phyloP scores from a whole-genome alignment of 2,113 vertebrate species.

The Pteropus alecto region DNA sequence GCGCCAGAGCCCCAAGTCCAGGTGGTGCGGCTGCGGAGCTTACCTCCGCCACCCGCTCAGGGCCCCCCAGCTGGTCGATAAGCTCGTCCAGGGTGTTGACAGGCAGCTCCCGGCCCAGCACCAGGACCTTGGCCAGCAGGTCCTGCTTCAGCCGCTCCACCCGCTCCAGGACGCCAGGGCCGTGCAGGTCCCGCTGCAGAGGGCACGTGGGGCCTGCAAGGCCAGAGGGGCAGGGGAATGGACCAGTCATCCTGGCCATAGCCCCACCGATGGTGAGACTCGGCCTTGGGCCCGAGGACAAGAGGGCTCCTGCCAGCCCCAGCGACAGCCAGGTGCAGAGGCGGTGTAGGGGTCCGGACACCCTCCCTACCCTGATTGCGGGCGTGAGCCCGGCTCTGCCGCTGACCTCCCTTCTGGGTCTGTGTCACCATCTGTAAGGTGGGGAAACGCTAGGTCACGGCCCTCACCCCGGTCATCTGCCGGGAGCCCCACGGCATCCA shows the following conservation, averaged over 20 bases:
- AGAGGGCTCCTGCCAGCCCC: not conserved
- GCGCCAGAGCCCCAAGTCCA: not conserved
- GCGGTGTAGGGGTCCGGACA: not conserved
- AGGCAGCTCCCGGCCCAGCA: conserved; percentile 95
- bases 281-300: not conserved
- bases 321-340: not conserved
- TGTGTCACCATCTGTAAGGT: not conserved
- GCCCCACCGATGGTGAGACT: not conserved
- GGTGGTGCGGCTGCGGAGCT: not conserved
- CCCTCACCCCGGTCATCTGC: conserved; percentile 74
- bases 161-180: conserved; percentile 74
- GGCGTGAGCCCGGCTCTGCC: not conserved
- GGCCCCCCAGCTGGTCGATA: conserved; percentile 95
- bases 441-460: accelerated
- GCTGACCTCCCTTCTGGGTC: not conserved
- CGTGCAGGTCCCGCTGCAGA: conserved; percentile 67
- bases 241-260: not conserved
- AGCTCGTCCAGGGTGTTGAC: conserved; percentile 97
- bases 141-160: conserved; percentile 93
- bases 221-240: not conserved
- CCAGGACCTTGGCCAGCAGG: conserved; percentile 91
- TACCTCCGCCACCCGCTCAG: conserved; percentile 95
- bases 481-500: conserved; percentile 76
- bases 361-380: not conserved
- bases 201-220: not conserved